Conservation (phyloP, 92 coral and sea anemone species). For the Epizoanthus ramosus region DNA sequence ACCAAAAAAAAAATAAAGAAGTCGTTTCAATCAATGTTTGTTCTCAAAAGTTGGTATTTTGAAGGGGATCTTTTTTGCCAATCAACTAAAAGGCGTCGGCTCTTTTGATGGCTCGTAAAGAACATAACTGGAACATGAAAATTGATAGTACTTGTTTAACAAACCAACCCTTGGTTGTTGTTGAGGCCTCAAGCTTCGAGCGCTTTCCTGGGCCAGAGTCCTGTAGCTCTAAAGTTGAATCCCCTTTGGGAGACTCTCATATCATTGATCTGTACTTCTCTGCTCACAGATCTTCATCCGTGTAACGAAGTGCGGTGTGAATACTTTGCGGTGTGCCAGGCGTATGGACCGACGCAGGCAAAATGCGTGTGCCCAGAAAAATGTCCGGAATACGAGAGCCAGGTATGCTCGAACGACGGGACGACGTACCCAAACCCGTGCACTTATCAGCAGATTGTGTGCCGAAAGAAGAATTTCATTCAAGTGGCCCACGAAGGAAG, state of each 20-base stretch:
- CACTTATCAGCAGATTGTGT: constrained; percentile 47
- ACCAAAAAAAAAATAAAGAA: too few relatives aligned
- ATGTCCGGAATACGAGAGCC: constrained; percentile 47
- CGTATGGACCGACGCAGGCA: constrained; percentile 36
- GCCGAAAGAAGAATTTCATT: constrained; percentile 35
- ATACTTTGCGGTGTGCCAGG: constrained; percentile 50
- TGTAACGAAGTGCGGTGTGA: constrained; percentile 57
- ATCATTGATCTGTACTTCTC: not conserved
- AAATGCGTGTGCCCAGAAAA: constrained; percentile 58
- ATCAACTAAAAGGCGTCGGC: too few relatives aligned
- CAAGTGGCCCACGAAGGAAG: constrained; percentile 57
- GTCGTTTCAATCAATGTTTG: too few relatives aligned
- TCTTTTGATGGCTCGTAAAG: too few relatives aligned
- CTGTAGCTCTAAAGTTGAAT: too few relatives aligned
- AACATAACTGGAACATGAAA: too few relatives aligned
- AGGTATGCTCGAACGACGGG: constrained; percentile 56
- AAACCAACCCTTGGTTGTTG: too few relatives aligned
- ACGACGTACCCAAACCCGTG: constrained; percentile 62
- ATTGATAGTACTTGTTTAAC: too few relatives aligned
- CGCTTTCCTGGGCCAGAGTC: not conserved
- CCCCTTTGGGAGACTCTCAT: not conserved
- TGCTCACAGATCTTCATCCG: constrained; percentile 74
- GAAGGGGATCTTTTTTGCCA: too few relatives aligned
- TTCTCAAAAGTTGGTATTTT: too few relatives aligned
- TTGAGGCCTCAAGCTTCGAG: not conserved